phyloP scores from a whole-genome alignment of 64 coral and sea anemone species.

The Acropora tenuis region DNA sequence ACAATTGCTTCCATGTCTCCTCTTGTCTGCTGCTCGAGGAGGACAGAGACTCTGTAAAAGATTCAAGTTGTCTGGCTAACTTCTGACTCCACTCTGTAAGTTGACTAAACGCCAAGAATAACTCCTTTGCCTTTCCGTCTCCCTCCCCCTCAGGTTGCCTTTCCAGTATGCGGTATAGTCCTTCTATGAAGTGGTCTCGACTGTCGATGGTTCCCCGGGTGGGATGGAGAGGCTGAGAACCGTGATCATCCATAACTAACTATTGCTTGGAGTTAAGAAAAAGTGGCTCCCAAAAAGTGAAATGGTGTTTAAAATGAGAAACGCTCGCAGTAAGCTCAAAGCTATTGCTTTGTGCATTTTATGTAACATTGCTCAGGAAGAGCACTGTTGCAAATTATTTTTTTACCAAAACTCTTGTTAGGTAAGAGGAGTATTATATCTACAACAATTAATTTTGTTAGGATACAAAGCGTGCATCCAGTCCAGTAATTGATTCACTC shows the following conservation, averaged over 20 bases:
- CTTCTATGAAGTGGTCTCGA: conserved; percentile 74
- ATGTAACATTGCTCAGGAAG: no score
- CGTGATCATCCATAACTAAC: conserved; percentile 53
- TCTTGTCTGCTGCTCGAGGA: conserved; percentile 57
- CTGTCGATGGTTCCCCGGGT: conserved; percentile 81
- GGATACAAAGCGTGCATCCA: conserved; percentile 80
- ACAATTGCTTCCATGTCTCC: conserved; percentile 76
- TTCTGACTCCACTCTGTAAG: conserved; percentile 63
- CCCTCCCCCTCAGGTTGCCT: background rate
- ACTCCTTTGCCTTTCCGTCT: background rate
- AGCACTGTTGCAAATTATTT: no score
- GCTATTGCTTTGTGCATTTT: no score
- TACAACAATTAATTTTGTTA: background rate
- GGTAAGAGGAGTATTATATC: no score
- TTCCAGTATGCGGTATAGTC: conserved; percentile 58
- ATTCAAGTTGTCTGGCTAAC: conserved; percentile 47
- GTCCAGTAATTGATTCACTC: conserved; percentile 15
- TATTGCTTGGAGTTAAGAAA: conserved; percentile 29
- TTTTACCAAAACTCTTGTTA: no score
- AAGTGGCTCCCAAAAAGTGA: background rate
- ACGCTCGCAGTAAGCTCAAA: no score
- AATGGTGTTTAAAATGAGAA: no score
- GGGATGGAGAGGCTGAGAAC: conserved; percentile 47
- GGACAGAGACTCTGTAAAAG: conserved; percentile 37
- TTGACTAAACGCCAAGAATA: conserved; percentile 67